phyloP scores from a whole-genome alignment of 2,888 invertebrate species.

The Dryobotodes eremita region DNA sequence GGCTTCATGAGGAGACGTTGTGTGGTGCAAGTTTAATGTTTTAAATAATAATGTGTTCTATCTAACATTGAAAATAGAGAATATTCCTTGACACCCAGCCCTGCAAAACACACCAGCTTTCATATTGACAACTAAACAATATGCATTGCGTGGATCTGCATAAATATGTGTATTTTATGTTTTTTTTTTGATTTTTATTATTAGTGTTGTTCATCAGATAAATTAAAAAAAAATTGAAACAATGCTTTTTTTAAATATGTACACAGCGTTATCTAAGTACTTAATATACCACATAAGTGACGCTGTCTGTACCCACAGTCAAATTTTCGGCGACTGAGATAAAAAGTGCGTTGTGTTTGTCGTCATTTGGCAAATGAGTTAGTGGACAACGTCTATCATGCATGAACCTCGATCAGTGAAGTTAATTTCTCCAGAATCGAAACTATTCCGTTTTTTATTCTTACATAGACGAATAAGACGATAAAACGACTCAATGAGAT shows the following conservation, averaged over 20 bases:
- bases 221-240: background rate
- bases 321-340: no score
- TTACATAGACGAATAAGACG: background rate
- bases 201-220: background rate
- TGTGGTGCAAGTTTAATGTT: conserved; percentile 48
- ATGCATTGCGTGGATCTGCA: no score
- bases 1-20: conserved; percentile 27
- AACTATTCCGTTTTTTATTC: background rate
- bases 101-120: background rate
- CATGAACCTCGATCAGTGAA: background rate
- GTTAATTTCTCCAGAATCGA: background rate
- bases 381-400: no score
- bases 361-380: background rate
- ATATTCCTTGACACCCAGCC: background rate
- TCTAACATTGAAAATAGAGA: background rate
- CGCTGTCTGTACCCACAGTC: background rate
- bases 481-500: background rate
- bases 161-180: no score
- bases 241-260: background rate
- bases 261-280: no score
- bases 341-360: background rate
- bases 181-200: no score
- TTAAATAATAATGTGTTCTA: background rate
- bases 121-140: background rate
- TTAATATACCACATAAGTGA: no score